A percentile compares a stretch with the other conserved stretches of the same genome.
These are phyloP conservation scores for Erpobdella octoculata DNA, from an alignment of 2,888 invertebrate genomes.

Conservation along the genomic window DNA sequence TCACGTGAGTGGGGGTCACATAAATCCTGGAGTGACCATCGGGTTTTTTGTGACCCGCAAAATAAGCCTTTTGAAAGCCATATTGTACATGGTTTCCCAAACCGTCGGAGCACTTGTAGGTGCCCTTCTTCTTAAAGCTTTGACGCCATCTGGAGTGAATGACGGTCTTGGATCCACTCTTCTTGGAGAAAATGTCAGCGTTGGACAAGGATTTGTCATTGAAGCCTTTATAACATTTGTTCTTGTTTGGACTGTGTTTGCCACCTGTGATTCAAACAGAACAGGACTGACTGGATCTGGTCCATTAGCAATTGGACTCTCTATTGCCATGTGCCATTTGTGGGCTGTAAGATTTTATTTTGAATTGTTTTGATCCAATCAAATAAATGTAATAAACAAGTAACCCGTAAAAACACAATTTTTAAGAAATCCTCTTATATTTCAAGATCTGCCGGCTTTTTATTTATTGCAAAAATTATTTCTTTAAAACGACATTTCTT, in stretches of 20 bases:
- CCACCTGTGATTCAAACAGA: slow-evolving; percentile 37
- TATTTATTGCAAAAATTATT: too few species aligned
- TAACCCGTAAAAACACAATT: too few species aligned
- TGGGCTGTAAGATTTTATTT: slow-evolving; percentile 38
- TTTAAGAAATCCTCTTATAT: too few species aligned
- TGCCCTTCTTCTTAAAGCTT: slow-evolving; percentile 38
- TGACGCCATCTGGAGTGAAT: slow-evolving; percentile 31
- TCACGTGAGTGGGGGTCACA: slow-evolving; percentile 49
- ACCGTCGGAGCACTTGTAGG: slow-evolving; percentile 67
- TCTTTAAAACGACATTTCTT: too few species aligned
- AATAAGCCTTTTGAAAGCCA: slow-evolving; percentile 2
- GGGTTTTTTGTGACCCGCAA: slow-evolving; percentile 26
- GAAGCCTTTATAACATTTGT: slow-evolving; percentile 40
- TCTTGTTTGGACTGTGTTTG: slow-evolving; percentile 40
- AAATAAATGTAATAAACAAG: too few species aligned
- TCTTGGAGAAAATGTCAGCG: slow-evolving; percentile 10
- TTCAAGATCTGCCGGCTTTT: too few species aligned
- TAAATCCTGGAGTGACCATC: slow-evolving; percentile 50
- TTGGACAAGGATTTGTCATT: slow-evolving; percentile 34
- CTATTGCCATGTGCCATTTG: slow-evolving; percentile 40
- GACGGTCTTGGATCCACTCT: slow-evolving; percentile 23
- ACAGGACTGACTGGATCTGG: slow-evolving; percentile 38
- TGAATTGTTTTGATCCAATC: too few species aligned
- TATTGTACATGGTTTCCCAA: slow-evolving; percentile 67
- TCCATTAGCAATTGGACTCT: slow-evolving; percentile 41